phyloP scores from a whole-genome alignment of 2,113 vertebrate species.

The Lota lota region DNA sequence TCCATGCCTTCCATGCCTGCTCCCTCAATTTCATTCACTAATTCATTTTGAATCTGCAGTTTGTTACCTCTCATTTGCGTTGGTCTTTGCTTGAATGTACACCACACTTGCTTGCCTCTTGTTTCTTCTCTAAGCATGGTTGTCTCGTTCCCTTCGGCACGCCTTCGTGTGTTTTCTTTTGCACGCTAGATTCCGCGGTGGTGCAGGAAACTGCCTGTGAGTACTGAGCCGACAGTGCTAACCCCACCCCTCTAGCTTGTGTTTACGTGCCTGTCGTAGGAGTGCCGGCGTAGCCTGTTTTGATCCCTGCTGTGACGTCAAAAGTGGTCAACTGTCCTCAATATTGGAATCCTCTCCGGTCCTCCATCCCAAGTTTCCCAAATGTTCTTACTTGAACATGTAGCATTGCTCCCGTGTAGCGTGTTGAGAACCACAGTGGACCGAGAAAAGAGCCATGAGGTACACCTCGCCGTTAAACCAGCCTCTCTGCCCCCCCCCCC shows the following conservation, averaged over 20 bases:
- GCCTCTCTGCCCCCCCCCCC: background rate
- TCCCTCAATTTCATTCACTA: no score
- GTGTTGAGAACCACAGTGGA: no score
- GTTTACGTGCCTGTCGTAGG: constrained; percentile 4
- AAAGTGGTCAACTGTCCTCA: background rate
- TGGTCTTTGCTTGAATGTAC: background rate
- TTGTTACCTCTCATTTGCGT: background rate
- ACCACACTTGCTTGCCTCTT: constrained; percentile 7
- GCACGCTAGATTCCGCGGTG: constrained; percentile 61
- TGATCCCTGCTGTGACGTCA: constrained; percentile 12
- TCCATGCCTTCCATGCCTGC: background rate
- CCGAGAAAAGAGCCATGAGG: no score
- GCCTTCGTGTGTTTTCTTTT: constrained; percentile 35
- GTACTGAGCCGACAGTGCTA: constrained; percentile 31
- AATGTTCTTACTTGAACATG: no score
- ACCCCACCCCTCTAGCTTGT: constrained; percentile 1
- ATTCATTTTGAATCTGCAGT: background rate
- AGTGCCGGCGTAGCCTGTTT: background rate
- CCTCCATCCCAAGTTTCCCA: no score
- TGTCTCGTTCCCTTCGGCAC: constrained; percentile 48
- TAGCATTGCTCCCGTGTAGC: no score
- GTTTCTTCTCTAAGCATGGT: constrained; percentile 43
- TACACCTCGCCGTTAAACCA: no score
- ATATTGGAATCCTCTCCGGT: no score
- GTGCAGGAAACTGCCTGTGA: constrained; percentile 67